Conservation (phyloP, 2,797 vertebrate species). For the Zalophus californianus region DNA sequence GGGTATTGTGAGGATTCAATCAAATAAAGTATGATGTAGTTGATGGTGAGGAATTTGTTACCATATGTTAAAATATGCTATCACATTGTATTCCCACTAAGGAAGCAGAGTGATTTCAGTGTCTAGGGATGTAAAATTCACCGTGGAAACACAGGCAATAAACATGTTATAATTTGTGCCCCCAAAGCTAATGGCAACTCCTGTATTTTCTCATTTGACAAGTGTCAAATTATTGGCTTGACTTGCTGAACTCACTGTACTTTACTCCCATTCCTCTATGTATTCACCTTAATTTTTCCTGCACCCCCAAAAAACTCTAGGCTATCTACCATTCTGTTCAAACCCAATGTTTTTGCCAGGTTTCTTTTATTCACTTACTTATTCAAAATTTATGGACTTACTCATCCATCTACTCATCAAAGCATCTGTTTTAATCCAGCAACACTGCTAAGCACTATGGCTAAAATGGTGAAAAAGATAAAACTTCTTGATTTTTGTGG, state of each 20-base stretch:
- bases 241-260: not conserved
- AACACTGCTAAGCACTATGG: not conserved
- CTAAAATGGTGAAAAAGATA: not conserved
- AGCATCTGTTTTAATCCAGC: not conserved
- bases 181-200: not conserved
- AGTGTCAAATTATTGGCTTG: not conserved
- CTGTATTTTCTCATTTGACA: not conserved
- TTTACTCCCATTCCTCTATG: not conserved
- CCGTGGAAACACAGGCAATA: not conserved
- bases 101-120: not conserved
- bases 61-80: not conserved
- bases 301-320: accelerated
- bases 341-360: not conserved
- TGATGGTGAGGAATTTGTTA: not conserved
- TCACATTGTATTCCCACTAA: not conserved
- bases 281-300: not conserved
- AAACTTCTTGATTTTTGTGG: not conserved
- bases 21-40: not conserved
- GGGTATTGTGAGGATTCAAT: not conserved
- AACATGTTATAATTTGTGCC: not conserved
- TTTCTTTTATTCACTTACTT: not conserved
- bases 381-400: not conserved
- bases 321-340: not conserved
- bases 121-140: not conserved
- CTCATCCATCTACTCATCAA: not conserved